Evolutionary conservation across 1,140 invertebrate genomes (phyloP), one percentile per base, ranked within the genome.

Genomic region (Zaprionus vittiger): DNA sequence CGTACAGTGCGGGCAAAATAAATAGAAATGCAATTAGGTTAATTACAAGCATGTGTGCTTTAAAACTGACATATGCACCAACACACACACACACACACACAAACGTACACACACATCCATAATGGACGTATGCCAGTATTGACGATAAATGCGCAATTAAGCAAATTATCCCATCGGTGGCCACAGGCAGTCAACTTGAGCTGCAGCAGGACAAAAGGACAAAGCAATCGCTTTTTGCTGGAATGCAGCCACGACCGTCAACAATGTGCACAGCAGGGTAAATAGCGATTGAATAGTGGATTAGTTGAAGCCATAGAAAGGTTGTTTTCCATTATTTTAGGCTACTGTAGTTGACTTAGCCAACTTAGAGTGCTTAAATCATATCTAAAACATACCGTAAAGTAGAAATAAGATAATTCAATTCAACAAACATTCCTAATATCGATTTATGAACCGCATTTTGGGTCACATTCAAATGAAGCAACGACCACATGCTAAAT

Each of bases 141-240:
- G 71, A 81, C 84, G 67, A 85, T 90, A 90, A 82, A 90, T 90
- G 85, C 61, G 65, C 86, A 90, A 90, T 90, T 90, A 90, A 77
- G 71, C 59, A 78, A 90, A 90, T 90, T 90, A 90, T 72, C 56
- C 72, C 64, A 62, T 49, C 57, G 66, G 37, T 38, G 34, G 69
- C 65, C 63, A 56, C 47, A 28, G 68, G 63, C 62, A 61, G 24
- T 44, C 47, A 73, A 73, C 55, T 60, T 64, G 64, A 78, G 20
- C 17, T 69, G n/a, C 20, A 20, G 17, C 34, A 31, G 61, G 55
- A 54, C 41, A 59, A 54, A 64, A 20, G 41, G 17, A 56, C 44
- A 67, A 69, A 75, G 54, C 64, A 72, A 76, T 22, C 59, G n/a
- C 54, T 60, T 49, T 38, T 63, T 63, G 24, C 66, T 12, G 20